phyloP scores from a whole-genome alignment of 2,113 vertebrate species.

The Seriola rivoliana region DNA sequence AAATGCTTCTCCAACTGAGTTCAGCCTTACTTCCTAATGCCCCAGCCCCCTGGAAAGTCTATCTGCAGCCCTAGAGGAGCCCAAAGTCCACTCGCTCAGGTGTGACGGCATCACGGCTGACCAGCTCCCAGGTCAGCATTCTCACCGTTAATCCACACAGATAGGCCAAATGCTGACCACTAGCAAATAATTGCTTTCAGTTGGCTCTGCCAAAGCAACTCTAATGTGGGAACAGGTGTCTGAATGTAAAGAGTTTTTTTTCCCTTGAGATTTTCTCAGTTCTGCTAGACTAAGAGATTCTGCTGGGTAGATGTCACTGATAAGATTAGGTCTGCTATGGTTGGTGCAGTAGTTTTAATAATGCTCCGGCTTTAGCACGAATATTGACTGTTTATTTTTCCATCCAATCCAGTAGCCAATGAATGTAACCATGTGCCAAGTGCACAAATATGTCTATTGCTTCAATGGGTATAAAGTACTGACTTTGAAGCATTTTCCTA shows the following conservation, averaged over 20 bases:
- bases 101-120: conserved; percentile 68
- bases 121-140: conserved; percentile 77
- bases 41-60: conserved; percentile 36
- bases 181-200: conserved; percentile 68
- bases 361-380: conserved; percentile 49
- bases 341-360: conserved; percentile 56
- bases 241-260: conserved; percentile 45
- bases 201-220: conserved; percentile 62
- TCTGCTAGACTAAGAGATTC: conserved; percentile 61
- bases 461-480: conserved; percentile 63
- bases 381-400: conserved; percentile 63
- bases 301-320: conserved; percentile 62
- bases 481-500: conserved; percentile 76
- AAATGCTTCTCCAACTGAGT: conserved; percentile 59
- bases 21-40: conserved; percentile 57
- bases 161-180: conserved; percentile 75
- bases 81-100: conserved; percentile 66
- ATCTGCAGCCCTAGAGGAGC: conserved; percentile 49
- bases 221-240: conserved; percentile 66
- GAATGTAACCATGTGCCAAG: conserved; percentile 56
- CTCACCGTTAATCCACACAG: conserved; percentile 71
- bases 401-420: conserved; percentile 45
- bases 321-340: conserved; percentile 64
- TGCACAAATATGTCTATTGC: conserved; percentile 56
- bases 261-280: conserved; percentile 62